Conservation (phyloP, 2,113 vertebrate genomes). For the Phoenicopterus ruber region DNA sequence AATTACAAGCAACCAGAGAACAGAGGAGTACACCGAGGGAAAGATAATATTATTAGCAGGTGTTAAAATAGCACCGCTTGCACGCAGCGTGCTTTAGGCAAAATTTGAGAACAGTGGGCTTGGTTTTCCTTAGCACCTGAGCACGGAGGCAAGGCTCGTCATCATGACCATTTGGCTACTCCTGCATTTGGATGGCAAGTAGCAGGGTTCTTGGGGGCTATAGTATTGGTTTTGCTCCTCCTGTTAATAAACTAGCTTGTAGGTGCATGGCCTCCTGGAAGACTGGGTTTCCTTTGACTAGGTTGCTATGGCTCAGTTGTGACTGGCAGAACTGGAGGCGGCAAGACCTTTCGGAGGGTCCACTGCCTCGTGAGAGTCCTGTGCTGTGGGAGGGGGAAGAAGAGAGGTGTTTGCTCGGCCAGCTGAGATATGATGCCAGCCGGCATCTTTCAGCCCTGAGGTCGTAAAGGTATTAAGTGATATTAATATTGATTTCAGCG, state of each 20-base stretch:
- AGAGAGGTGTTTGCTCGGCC: neutral
- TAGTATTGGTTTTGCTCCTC: neutral
- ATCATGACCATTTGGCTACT: neutral
- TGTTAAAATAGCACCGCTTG: conserved; percentile 16
- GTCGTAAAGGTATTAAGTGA: neutral
- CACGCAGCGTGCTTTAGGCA: neutral
- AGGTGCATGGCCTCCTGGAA: neutral
- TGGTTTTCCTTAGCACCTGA: neutral
- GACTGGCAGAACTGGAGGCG: neutral
- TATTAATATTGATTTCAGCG: neutral
- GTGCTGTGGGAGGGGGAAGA: neutral
- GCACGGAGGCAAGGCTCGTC: neutral
- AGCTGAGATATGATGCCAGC: neutral
- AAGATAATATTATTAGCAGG: neutral
- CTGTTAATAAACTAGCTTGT: neutral
- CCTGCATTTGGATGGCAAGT: neutral
- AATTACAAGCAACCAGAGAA: conserved; percentile 19
- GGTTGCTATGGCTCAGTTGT: neutral
- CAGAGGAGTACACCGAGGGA: neutral
- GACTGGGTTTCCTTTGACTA: neutral
- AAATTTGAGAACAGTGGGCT: neutral
- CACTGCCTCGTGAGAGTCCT: neutral
- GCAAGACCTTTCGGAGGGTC: neutral
- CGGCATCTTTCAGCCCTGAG: neutral
- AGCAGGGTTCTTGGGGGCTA: neutral